Evolutionary conservation across 2,113 vertebrate species (phyloP).

Genomic region (Tamias sibiricus): DNA sequence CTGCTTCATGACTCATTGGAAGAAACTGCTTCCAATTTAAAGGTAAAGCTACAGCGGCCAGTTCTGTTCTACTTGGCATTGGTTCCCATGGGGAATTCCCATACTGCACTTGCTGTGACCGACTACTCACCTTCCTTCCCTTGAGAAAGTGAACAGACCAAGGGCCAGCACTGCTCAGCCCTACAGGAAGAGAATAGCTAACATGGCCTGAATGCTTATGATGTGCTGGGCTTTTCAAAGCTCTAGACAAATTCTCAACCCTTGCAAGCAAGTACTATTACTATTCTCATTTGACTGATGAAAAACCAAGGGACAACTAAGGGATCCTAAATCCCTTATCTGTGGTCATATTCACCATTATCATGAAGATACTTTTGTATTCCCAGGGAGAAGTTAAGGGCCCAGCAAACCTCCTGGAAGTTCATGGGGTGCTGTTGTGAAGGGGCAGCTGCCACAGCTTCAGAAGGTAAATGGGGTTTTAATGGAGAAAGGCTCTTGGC

Average conservation of each 20-base stretch:
- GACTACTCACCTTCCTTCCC: not conserved
- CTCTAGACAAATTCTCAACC: not conserved
- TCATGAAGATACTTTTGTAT: not conserved
- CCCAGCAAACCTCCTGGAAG: not conserved
- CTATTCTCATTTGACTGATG: not conserved
- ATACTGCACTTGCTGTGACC: not conserved
- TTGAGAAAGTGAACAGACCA: not conserved
- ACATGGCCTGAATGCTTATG: not conserved
- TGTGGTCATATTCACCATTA: not conserved
- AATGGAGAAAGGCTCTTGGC: not conserved
- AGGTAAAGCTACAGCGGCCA: too few relatives aligned
- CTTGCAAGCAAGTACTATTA: not conserved
- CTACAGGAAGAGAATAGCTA: not conserved
- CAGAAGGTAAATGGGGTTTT: not conserved
- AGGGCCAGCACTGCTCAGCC: not conserved
- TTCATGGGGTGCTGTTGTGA: not conserved
- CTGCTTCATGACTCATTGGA: not conserved
- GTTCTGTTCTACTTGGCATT: too few relatives aligned
- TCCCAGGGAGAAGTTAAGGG: not conserved
- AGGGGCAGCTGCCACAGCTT: not conserved
- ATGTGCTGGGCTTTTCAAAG: not conserved
- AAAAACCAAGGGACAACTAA: not conserved
- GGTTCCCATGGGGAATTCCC: too few relatives aligned
- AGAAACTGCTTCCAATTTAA: not conserved
- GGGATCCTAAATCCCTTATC: not conserved